Evolutionary conservation across 2,888 invertebrate genomes (phyloP).

Genomic region (Agapostemon virescens): DNA sequence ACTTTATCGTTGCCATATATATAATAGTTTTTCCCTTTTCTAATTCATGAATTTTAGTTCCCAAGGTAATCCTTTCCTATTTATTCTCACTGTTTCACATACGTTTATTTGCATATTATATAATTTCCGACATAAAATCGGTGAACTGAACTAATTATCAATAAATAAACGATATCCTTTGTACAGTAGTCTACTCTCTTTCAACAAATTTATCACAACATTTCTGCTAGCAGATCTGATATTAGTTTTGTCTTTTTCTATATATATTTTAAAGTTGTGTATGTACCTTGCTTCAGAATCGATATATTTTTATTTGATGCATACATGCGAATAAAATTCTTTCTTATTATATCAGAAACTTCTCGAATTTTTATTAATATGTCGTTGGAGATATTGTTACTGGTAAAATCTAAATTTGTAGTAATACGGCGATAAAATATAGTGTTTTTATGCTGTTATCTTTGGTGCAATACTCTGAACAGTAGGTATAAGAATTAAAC

Average conservation of each 20-base stretch:
- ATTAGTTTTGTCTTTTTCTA: constrained; percentile 50
- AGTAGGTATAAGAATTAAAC: constrained; percentile 11
- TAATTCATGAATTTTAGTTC: constrained; percentile 15
- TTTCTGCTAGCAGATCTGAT: constrained; percentile 50
- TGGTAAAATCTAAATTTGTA: constrained; percentile 50
- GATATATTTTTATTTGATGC: constrained; percentile 44
- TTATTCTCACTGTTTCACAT: neutral
- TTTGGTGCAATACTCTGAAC: constrained; percentile 61
- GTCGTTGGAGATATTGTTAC: constrained; percentile 43
- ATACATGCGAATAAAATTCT: neutral
- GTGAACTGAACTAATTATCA: neutral
- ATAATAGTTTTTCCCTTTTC: constrained; percentile 23
- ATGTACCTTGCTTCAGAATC: constrained; percentile 58
- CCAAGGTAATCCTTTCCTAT: constrained; percentile 1
- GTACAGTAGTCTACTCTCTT: neutral
- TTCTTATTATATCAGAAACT: constrained; percentile 52
- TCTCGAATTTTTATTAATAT: constrained; percentile 55
- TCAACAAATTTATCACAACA: constrained; percentile 21
- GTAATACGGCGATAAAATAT: constrained; percentile 53
- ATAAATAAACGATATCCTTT: neutral
- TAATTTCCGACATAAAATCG: neutral
- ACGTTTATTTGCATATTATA: neutral
- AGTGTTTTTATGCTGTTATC: constrained; percentile 60
- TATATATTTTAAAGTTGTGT: constrained; percentile 61
- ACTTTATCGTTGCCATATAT: constrained; percentile 66